Base-by-base conservation (phyloP, 1,140 invertebrate species). In the Achatina immaculata region DNA sequence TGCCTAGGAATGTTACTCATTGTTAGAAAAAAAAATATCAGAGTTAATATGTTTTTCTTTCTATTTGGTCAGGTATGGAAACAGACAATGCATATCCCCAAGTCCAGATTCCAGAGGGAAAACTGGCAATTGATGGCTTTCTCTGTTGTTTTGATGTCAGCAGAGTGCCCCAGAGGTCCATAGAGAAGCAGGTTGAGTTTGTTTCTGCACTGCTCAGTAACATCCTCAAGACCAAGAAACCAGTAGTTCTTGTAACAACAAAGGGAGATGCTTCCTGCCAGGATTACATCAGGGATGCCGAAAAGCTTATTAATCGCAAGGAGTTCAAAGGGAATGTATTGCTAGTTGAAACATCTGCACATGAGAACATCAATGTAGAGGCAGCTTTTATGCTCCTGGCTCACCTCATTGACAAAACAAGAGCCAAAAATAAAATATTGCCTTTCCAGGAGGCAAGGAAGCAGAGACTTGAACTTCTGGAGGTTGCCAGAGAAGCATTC, bases 141-240 rank as follows among this genome's bases (percentile, higher is more conserved):
- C 92, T 99, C 34, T 97, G 97, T 90, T 94, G 98, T n/a, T 99
- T 99, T 91, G 98, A 99, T 92, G 97, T 99, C 62, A 97, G 96
- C 90, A 93, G 69, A 45, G 96, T 98, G 84, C 89, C 90, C 36
- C 91, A 97, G 86, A 93, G 98, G 80, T 94, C 94, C 83, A 94
- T 98, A 87, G 97, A 99, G 40, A 85, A 85, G 75, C 90, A 91
- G 81, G 85, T 91, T 24, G 90, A 92, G 40, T 88, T 89, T 82
- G 87, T 89, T 24, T 66, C 84, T 24, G 79, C 83, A 9, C 85
- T 92, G 40, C 83, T 92, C 38, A 84, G 82, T 43, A 85, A 89
- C 42, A 85, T 88, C 34, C 78, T 91, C 43, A 92, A 92, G 85
- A 90, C 90, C 11, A 99, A 99, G 90, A 99, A 99, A 89, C 98